These are phyloP conservation scores for Characodon lateralis DNA, from an alignment of 2,797 vertebrate genomes.

Conservation along the genomic window DNA sequence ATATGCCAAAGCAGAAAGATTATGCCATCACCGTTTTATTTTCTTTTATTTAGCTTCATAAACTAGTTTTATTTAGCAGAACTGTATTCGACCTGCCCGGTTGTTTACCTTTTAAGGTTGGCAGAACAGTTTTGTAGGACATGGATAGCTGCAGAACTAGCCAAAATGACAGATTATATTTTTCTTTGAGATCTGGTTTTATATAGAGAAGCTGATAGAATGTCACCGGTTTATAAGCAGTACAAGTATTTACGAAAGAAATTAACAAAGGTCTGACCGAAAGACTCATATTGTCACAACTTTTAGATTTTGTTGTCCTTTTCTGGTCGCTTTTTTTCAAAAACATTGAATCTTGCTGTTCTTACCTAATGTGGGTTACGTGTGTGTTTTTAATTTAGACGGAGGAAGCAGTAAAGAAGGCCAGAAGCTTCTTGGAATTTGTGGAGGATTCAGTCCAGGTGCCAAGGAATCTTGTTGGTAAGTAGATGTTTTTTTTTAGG, in stretches of 20 bases:
- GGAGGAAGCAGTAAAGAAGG: slow-evolving; percentile 94
- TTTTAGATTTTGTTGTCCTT: not conserved
- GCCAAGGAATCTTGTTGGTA: slow-evolving; percentile 96
- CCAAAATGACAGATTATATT: too few species aligned
- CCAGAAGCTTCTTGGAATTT: slow-evolving; percentile 94
- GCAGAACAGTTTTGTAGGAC: not conserved
- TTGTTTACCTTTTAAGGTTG: not conserved
- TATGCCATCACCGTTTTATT: not conserved
- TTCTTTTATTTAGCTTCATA: too few species aligned
- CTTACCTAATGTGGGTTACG: not conserved
- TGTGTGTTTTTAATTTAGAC: slow-evolving; percentile 77
- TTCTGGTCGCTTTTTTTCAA: not conserved
- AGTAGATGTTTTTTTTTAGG: slow-evolving; percentile 46
- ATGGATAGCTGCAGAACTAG: not conserved
- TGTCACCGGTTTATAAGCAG: not conserved
- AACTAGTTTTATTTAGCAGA: too few species aligned
- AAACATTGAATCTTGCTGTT: too few species aligned
- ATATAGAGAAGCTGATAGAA: too few species aligned
- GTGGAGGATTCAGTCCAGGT: slow-evolving; percentile 97
- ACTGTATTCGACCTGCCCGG: not conserved
- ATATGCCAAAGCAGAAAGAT: not conserved
- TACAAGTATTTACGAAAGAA: not conserved
- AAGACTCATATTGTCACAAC: not conserved
- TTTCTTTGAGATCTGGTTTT: too few species aligned
- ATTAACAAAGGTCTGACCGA: not conserved